phyloP scores from a whole-genome alignment of 2,888 invertebrate genomes.

The Colletes collaris region DNA sequence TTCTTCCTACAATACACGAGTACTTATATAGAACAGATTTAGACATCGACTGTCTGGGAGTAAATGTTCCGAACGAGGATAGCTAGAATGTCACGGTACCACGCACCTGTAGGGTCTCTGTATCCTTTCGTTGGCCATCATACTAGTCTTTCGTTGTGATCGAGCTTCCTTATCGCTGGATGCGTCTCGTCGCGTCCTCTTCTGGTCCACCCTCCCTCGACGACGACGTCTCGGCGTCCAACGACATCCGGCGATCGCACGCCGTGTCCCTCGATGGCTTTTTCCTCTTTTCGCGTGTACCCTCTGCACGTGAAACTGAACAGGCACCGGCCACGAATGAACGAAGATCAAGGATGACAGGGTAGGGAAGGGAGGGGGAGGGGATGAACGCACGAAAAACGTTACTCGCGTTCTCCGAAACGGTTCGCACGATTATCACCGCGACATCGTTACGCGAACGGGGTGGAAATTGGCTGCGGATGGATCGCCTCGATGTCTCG shows the following conservation, averaged over 20 bases:
- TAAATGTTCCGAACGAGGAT: too few species aligned
- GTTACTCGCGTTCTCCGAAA: background rate
- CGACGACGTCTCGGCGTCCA: constrained; percentile 45
- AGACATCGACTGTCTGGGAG: too few species aligned
- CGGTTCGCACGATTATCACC: constrained; percentile 23
- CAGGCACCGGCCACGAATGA: background rate
- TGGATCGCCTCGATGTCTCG: background rate
- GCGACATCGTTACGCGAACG: constrained; percentile 10
- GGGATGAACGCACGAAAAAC: background rate
- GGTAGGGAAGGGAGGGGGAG: background rate
- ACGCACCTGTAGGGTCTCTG: constrained; percentile 75
- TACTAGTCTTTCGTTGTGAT: constrained; percentile 60
- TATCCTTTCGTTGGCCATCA: constrained; percentile 78
- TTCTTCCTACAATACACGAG: too few species aligned
- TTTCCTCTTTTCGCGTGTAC: too few species aligned
- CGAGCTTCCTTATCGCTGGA: constrained; percentile 8
- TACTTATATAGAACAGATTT: too few species aligned
- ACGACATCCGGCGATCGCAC: constrained; percentile 46
- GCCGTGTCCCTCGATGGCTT: constrained; percentile 10
- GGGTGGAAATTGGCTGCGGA: too few species aligned
- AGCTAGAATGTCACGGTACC: background rate
- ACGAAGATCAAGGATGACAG: background rate
- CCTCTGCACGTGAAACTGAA: constrained; percentile 1
- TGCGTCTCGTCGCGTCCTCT: constrained; percentile 8
- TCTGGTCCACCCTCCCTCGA: background rate